A percentile compares a stretch with the other conserved stretches of the same genome.
Evolutionary conservation across 2,797 vertebrate genomes (phyloP).

Genomic region (Diplodus puntazzo): DNA sequence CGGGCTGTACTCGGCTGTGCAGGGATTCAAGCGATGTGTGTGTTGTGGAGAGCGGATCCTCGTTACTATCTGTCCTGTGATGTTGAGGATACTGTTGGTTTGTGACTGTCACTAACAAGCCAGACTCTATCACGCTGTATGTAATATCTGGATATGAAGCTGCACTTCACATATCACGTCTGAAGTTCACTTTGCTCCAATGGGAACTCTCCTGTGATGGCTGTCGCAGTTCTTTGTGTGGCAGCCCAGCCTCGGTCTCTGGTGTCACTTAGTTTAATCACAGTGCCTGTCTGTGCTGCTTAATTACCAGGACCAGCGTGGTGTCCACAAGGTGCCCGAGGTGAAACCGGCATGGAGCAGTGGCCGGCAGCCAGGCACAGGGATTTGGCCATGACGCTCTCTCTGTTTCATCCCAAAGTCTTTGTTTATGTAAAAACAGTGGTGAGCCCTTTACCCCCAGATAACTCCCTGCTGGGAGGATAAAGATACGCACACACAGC

Average conservation of each 20-base stretch:
- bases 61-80: background rate
- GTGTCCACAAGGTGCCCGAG: constrained; percentile 69
- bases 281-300: constrained; percentile 67
- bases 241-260: constrained; percentile 29
- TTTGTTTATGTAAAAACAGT: constrained; percentile 86
- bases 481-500: constrained; percentile 76
- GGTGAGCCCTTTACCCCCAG: constrained; percentile 81
- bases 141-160: background rate
- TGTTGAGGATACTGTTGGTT: background rate
- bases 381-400: constrained; percentile 71
- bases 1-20: background rate
- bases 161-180: background rate
- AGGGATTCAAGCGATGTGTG: background rate
- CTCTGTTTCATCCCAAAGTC: constrained; percentile 81
- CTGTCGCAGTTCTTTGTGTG: constrained; percentile 15
- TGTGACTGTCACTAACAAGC: background rate
- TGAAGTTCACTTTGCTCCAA: constrained; percentile 20
- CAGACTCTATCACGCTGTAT: background rate
- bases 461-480: constrained; percentile 81
- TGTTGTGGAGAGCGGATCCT: background rate
- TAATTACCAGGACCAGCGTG: constrained; percentile 79
- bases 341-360: constrained; percentile 64
- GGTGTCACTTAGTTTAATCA: constrained; percentile 66
- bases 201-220: constrained; percentile 17
- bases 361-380: constrained; percentile 68